phyloP scores from a whole-genome alignment of 2,888 invertebrate genomes.

The Tigriopus californicus region DNA sequence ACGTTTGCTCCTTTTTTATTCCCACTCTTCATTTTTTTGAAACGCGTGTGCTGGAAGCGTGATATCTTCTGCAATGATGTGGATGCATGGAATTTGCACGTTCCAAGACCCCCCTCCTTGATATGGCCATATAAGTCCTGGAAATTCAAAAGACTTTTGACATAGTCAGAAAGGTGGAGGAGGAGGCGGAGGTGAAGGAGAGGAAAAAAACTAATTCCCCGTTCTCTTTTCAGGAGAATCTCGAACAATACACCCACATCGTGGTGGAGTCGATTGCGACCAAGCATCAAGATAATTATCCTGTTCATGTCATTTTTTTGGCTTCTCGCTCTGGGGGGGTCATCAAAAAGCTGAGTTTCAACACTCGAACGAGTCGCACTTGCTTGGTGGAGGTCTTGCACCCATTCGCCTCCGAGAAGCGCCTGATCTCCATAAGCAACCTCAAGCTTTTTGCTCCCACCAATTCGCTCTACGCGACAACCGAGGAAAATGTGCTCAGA shows the following conservation, averaged over 20 bases:
- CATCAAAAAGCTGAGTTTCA: slow-evolving; percentile 57
- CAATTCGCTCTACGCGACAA: slow-evolving; percentile 56
- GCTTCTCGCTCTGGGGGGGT: slow-evolving; percentile 47
- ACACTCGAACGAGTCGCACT: slow-evolving; percentile 46
- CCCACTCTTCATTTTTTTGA: no score
- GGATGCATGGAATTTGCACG: no score
- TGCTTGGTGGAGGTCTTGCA: slow-evolving; percentile 77
- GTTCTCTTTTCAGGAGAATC: slow-evolving; percentile 8
- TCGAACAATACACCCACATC: slow-evolving; percentile 29
- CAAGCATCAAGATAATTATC: slow-evolving; percentile 35
- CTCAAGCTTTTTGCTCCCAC: slow-evolving; percentile 47
- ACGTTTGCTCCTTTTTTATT: no score
- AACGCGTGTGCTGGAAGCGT: no score
- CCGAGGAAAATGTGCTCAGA: slow-evolving; percentile 43
- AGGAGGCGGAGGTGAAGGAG: no score
- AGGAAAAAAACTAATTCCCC: no score
- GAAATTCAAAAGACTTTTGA: no score
- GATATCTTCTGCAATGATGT: no score
- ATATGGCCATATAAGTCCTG: no score
- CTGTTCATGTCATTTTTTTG: slow-evolving; percentile 57
- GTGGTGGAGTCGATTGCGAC: slow-evolving; percentile 60
- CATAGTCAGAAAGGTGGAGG: no score
- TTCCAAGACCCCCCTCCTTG: no score
- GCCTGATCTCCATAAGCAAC: slow-evolving; percentile 5
- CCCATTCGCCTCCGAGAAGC: slow-evolving; percentile 34